Percentiles rank a stretch among this genome's conserved stretches.
These are phyloP conservation scores for Fragum fragum DNA, from an alignment of 2,888 invertebrate species.

Conservation along the genomic window DNA sequence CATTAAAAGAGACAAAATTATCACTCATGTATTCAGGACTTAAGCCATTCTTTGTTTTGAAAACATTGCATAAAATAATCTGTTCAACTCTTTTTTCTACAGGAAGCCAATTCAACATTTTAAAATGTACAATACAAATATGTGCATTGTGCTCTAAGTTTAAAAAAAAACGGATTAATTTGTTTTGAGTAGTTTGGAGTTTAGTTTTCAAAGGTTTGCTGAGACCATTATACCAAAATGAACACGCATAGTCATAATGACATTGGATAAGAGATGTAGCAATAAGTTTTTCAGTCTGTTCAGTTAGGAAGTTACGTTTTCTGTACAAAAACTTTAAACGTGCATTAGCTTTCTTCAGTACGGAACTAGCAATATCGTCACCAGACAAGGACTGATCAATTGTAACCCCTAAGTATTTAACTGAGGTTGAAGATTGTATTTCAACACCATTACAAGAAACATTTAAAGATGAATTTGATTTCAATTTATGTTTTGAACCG, in stretches of 20 bases:
- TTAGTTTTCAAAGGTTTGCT: constrained; percentile 11
- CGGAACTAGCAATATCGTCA: neutral
- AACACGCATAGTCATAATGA: constrained; percentile 43
- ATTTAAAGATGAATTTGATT: too few species aligned
- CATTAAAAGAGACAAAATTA: neutral
- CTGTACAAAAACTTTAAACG: constrained; percentile 5
- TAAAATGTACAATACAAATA: neutral
- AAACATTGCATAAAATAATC: neutral
- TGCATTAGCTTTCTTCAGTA: constrained; percentile 1
- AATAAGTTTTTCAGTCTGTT: constrained; percentile 11
- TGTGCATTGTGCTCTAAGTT: neutral
- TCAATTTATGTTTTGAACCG: too few species aligned
- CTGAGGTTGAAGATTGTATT: too few species aligned
- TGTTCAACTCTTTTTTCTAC: constrained; percentile 8
- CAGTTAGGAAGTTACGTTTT: neutral
- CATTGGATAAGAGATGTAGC: constrained; percentile 31
- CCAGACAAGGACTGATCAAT: neutral
- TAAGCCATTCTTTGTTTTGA: constrained; percentile 8
- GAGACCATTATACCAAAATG: constrained; percentile 29
- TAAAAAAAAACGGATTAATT: constrained; percentile 36
- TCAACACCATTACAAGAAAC: too few species aligned
- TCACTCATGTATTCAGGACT: neutral
- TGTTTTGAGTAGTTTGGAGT: constrained; percentile 36
- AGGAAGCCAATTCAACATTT: constrained; percentile 21
- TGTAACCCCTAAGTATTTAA: neutral